These are phyloP conservation scores for Heptranchias perlo DNA, from an alignment of 2,113 vertebrate genomes.

Conservation along the genomic window DNA sequence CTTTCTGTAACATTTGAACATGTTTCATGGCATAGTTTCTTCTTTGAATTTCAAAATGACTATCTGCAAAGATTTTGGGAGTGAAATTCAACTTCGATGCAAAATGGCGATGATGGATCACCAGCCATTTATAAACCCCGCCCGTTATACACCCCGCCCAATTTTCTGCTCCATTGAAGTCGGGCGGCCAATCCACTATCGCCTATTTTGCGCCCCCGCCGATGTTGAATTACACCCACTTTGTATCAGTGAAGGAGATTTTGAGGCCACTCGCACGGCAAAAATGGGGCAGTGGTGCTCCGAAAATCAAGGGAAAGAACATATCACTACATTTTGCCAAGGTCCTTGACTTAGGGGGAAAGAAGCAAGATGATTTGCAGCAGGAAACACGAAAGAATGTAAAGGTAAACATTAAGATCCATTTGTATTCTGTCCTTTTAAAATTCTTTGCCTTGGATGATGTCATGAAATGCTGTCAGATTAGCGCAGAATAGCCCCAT, in stretches of 20 bases:
- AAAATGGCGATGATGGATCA: neutral
- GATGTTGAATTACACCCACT: neutral
- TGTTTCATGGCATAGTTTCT: neutral
- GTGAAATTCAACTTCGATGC: neutral
- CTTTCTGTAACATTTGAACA: neutral
- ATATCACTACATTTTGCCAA: neutral
- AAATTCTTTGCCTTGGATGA: conserved; percentile 11
- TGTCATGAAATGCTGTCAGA: neutral
- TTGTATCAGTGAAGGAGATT: neutral
- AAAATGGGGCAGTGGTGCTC: neutral
- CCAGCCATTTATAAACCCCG: too few species aligned
- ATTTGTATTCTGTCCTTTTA: neutral
- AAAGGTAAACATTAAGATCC: neutral
- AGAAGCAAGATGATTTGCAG: neutral
- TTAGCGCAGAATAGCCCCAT: neutral
- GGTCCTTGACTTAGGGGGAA: neutral
- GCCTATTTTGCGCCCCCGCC: neutral
- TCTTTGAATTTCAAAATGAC: neutral
- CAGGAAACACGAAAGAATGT: neutral
- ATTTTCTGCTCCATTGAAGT: neutral
- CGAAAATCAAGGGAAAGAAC: neutral
- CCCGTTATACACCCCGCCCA: neutral
- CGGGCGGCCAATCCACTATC: neutral
- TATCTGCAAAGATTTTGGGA: neutral
- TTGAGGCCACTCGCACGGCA: neutral